Conservation (phyloP, 2,888 invertebrate species). For the Himalopsyche japonica region DNA sequence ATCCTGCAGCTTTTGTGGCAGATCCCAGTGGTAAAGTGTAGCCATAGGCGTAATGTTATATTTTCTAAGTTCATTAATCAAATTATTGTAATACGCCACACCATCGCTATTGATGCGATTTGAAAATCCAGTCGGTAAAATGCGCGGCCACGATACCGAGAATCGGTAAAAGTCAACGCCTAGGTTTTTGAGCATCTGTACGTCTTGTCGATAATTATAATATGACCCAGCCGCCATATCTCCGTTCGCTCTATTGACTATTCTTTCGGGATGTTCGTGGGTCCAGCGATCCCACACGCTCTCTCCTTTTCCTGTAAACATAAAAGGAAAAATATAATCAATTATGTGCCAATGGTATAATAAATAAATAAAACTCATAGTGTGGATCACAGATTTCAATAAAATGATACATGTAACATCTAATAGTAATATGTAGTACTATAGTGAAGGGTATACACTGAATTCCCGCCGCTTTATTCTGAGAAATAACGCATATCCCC, state of each 20-base stretch:
- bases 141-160: conserved; percentile 75
- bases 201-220: conserved; percentile 66
- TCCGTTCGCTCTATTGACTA: conserved; percentile 62
- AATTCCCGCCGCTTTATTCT: too few relatives aligned
- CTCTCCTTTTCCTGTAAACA: conserved; percentile 63
- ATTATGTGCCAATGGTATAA: not conserved
- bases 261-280: conserved; percentile 57
- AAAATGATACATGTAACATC: too few relatives aligned
- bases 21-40: conserved; percentile 74
- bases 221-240: conserved; percentile 73
- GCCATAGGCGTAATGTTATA: conserved; percentile 72
- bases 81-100: conserved; percentile 73
- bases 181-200: conserved; percentile 64
- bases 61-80: conserved; percentile 71
- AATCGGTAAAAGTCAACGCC: conserved; percentile 72
- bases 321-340: not conserved
- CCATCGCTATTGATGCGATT: conserved; percentile 70
- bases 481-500: too few relatives aligned
- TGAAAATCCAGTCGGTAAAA: conserved; percentile 71
- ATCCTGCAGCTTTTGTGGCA: conserved; percentile 67
- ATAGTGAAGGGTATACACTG: too few relatives aligned
- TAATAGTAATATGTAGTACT: too few relatives aligned
- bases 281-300: conserved; percentile 65
- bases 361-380: not conserved
- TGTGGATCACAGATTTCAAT: too few relatives aligned